phyloP scores from a whole-genome alignment of 2,797 vertebrate species.

The Microhierax caerulescens region DNA sequence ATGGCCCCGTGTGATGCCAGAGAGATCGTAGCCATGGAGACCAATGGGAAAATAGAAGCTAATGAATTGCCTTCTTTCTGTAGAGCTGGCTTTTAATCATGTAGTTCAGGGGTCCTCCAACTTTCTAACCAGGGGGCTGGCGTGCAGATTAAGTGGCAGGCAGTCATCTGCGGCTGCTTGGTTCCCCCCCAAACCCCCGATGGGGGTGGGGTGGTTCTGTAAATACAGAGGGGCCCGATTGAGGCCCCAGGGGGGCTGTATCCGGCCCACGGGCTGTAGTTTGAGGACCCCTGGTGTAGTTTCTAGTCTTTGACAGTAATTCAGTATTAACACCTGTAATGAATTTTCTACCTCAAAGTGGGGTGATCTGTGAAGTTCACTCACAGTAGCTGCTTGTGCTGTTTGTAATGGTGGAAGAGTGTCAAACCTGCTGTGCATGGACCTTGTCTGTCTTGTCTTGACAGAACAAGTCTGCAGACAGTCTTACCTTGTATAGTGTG shows the following conservation, averaged over 20 bases:
- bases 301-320: neutral
- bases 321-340: neutral
- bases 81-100: neutral
- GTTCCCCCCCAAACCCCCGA: no score
- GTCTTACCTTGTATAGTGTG: neutral
- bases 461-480: neutral
- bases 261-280: no score
- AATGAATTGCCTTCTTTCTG: neutral
- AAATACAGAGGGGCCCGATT: no score
- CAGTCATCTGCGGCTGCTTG: no score
- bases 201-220: no score
- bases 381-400: neutral
- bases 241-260: no score
- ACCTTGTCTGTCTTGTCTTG: neutral
- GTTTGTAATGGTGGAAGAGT: neutral
- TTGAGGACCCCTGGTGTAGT: no score
- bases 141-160: no score
- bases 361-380: neutral
- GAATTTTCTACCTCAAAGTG: neutral
- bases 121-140: no score
- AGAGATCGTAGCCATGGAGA: neutral
- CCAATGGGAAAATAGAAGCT: neutral
- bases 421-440: neutral
- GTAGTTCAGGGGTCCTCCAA: no score
- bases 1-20: neutral